Evolutionary conservation across 2,113 vertebrate species (phyloP), one percentile per base, ranked within the genome.

Genomic region (Corvus hawaiiensis): DNA sequence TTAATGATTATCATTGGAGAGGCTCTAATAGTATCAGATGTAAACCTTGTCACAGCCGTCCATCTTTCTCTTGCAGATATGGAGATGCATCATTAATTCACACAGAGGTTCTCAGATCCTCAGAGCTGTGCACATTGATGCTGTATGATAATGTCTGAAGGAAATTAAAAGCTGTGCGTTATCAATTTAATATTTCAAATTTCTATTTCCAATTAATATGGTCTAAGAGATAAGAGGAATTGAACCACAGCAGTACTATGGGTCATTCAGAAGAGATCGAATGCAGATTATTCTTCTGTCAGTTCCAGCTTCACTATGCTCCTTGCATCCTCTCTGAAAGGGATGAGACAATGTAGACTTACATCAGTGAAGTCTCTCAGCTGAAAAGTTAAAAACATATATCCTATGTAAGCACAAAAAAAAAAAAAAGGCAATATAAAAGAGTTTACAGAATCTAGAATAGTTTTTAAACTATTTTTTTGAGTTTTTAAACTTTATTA

Each of bases 71-170:
- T 74, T 22, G 51, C 8, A 3, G 87, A 55, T 82, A n/a, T 39
- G 72, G 85, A 87, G 43, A 95, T 46, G 78, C 86, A 39, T 87
- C 93, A 91, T 97, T 97, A 97, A 95, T 93, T 96, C 94, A 82
- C 71, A 33, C 43, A 62, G 84, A 73, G 78, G 52, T 95, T 56
- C 79, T 75, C 64, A 73, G 83, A 62, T 86, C 81, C 87, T 80
- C 66, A 67, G 74, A 86, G 68, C 63, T 79, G 44, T 37, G 68
- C 67, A 89, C 90, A 62, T 35, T 63, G 67, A 89, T 92, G 66
- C 48, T 16, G 43, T 41, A 7, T 76, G 46, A 52, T 87, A 62
- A 87, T 68, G 61, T 71, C 81, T 87, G 71, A 84, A 92, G 82
- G 74, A 96, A 97, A 96, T 96, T 44, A 95, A 96, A 95, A 90